Base-by-base conservation (phyloP, 1,140 invertebrate species). In the Sitobion miscanthi region DNA sequence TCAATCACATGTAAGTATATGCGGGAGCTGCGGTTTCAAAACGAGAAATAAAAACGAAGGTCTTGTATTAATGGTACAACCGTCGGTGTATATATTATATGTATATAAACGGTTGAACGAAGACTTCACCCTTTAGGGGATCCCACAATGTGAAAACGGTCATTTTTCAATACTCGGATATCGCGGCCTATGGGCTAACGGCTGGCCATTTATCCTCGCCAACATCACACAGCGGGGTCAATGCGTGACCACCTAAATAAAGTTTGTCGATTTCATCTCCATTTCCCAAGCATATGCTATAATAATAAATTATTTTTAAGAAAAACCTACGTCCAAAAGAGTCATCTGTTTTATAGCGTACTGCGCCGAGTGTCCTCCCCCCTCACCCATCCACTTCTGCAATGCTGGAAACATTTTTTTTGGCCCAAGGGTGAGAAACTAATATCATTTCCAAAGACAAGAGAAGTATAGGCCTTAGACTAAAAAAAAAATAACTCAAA, bases 161-260 rank as follows among this genome's bases (percentile, higher is more conserved):
- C 87, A 89, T 89, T 89, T 89, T 89, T 89, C 87, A 89, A 89
- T 89, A 52, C 49, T 89, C 87, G 49, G 87, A 89, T 35, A 54
- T 54, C 49, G n/a, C 87, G 49, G 49, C n/a, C n/a, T 89, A 89
- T 52, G 49, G 35, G 49, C n/a, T 89, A 89, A 89, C 87, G 87
- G 87, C 47, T 21, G n/a, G n/a, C 87, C n/a, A 89, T 89, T 54
- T 89, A 89, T 89, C n/a, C 87, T 54, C 87, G 47, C 47, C 87
- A 54, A 52, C 49, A 35, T 52, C n/a, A 42, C 47, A 17, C n/a
- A 54, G n/a, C 21, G 30, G 14, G 85, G 42, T 17, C 87, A 52
- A 23, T 38, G n/a, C 17, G 49, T 89, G 87, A 89, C 87, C 87
- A 35, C 49, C 87, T 52, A 89, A 89, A 89, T 89, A 89, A 89